These are phyloP conservation scores for Hydractinia echinata DNA, from an alignment of 30 jellyfish, hydroid and myxozoan species.

Conservation along the genomic window DNA sequence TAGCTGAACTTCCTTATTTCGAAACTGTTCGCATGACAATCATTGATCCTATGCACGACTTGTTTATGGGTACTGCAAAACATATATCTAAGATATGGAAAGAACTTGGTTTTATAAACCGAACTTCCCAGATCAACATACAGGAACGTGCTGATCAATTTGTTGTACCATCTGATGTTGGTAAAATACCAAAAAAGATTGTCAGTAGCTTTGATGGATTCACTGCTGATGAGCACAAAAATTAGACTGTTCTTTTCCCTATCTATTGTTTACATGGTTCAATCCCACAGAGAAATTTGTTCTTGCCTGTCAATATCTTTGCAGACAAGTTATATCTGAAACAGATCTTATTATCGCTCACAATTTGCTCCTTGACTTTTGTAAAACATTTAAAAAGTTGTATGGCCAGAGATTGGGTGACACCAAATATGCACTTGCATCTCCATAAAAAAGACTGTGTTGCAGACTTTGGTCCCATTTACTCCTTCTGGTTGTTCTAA, in stretches of 20 bases:
- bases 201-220: no score
- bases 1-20: conserved; percentile 25
- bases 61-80: conserved; percentile 15
- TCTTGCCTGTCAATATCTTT: conserved; percentile 14
- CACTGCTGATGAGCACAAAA: conserved; percentile 11
- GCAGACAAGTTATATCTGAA: background rate
- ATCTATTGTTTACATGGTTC: background rate
- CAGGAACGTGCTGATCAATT: background rate
- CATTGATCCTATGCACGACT: conserved; percentile 38
- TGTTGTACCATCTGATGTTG: conserved; percentile 10
- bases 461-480: conserved; percentile 15
- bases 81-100: background rate
- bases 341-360: background rate
- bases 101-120: background rate
- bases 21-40: conserved; percentile 17
- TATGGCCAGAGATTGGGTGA: background rate
- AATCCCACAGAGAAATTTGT: background rate
- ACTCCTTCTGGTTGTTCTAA: background rate
- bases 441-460: background rate
- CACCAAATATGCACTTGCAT: conserved; percentile 15
- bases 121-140: background rate
- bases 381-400: background rate
- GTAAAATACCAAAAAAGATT: conserved; percentile 10
- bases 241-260: conserved; percentile 16
- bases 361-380: conserved; percentile 4